Percentiles rank a stretch among this genome's conserved stretches.
These are phyloP conservation scores for Ichneumoninae sp. DNA, from an alignment of 2,888 invertebrate species.

Conservation along the genomic window DNA sequence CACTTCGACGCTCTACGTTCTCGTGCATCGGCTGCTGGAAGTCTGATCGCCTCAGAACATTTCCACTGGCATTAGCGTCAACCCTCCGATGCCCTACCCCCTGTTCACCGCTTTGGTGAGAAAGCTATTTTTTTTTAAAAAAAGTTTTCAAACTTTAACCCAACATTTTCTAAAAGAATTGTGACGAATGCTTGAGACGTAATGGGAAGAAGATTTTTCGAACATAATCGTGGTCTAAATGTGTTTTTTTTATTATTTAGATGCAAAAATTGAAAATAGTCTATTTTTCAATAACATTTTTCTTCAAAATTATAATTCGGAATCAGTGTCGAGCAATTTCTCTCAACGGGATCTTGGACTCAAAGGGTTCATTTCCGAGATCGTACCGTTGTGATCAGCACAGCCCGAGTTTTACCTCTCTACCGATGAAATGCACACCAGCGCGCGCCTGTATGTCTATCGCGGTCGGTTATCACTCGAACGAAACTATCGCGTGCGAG, in stretches of 20 bases:
- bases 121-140: neutral
- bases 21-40: neutral
- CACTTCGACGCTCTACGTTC: constrained; percentile 12
- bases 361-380: neutral
- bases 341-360: neutral
- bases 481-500: neutral
- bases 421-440: neutral
- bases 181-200: too few relatives aligned
- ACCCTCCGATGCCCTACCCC: too few relatives aligned
- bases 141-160: neutral
- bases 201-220: too few relatives aligned
- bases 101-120: neutral
- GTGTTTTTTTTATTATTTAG: too few relatives aligned
- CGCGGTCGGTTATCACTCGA: constrained; percentile 36
- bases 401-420: neutral
- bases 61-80: neutral
- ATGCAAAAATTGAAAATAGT: too few relatives aligned
- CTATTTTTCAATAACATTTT: neutral
- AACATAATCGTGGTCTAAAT: too few relatives aligned
- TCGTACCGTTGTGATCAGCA: neutral
- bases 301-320: neutral
- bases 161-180: neutral
- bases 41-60: constrained; percentile 7
- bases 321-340: neutral
- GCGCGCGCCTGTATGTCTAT: constrained; percentile 21